Percentiles rank a stretch among this genome's conserved stretches.
Evolutionary conservation across 92 coral and sea anemone species (phyloP).

Genomic region (Siderastrea siderea): DNA sequence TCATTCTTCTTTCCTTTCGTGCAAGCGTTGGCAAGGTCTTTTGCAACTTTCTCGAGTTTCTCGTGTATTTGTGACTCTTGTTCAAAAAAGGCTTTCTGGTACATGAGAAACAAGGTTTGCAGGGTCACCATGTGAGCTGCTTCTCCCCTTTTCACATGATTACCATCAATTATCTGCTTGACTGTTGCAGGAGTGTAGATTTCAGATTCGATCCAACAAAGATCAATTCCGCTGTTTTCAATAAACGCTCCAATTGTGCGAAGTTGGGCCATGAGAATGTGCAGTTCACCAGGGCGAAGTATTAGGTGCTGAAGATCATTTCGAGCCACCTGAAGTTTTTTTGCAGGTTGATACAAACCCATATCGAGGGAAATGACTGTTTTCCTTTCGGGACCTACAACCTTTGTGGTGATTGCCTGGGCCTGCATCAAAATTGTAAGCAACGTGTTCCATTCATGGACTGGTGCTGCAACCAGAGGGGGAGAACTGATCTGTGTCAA

Average conservation of each 20-base stretch:
- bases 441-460: slow-evolving; percentile 53
- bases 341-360: slow-evolving; percentile 68
- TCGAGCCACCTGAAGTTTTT: slow-evolving; percentile 55
- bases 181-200: too few relatives aligned
- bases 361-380: slow-evolving; percentile 59
- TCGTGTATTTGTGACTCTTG: too few relatives aligned
- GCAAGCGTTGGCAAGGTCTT: too few relatives aligned
- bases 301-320: slow-evolving; percentile 37
- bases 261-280: slow-evolving; percentile 71
- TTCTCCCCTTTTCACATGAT: too few relatives aligned
- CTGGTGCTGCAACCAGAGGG: slow-evolving; percentile 48
- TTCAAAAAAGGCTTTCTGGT: too few relatives aligned
- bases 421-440: slow-evolving; percentile 29
- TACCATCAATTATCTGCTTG: too few relatives aligned
- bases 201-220: too few relatives aligned
- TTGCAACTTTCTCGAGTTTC: too few relatives aligned
- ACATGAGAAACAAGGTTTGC: too few relatives aligned
- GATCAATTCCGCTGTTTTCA: slow-evolving; percentile 66
- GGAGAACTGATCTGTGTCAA: slow-evolving; percentile 32
- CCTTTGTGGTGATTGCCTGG: slow-evolving; percentile 42
- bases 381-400: slow-evolving; percentile 64
- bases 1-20: too few relatives aligned
- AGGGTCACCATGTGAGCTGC: too few relatives aligned
- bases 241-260: slow-evolving; percentile 56
- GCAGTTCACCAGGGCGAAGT: slow-evolving; percentile 68